Percentiles rank a stretch among this genome's conserved stretches.
Conservation (phyloP, 2,888 invertebrate genomes). For the Harpalus rubripes region DNA sequence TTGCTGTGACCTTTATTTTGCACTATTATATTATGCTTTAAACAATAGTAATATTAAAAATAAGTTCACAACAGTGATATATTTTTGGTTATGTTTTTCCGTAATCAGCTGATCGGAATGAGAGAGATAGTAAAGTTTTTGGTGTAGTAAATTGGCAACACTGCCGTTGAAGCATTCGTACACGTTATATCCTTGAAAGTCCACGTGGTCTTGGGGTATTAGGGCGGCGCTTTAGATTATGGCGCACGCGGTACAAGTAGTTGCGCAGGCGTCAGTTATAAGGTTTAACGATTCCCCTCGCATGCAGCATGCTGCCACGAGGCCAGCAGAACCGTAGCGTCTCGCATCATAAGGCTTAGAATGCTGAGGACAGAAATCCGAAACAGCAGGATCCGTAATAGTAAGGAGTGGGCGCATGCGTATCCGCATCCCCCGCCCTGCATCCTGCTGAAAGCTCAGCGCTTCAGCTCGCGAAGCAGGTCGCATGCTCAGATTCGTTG, state of each 20-base stretch:
- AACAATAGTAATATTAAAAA: too few species aligned
- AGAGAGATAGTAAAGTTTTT: too few species aligned
- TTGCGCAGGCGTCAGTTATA: not conserved
- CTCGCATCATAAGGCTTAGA: too few species aligned
- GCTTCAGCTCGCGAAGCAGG: not conserved
- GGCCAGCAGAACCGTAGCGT: not conserved
- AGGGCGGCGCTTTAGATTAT: not conserved
- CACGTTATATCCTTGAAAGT: not conserved
- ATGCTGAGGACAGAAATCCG: not conserved
- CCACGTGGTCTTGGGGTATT: not conserved
- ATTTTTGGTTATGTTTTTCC: too few species aligned
- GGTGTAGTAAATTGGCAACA: too few species aligned
- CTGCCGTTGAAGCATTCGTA: not conserved
- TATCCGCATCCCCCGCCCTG: not conserved
- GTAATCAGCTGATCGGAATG: too few species aligned
- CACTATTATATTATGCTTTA: too few species aligned
- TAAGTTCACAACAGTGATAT: too few species aligned
- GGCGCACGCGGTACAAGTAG: not conserved
- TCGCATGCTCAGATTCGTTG: conserved; percentile 23
- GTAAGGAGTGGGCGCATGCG: conserved; percentile 15
- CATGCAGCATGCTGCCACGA: not conserved
- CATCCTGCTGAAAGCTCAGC: conserved; percentile 10
- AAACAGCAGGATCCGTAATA: not conserved
- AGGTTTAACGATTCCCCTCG: conserved; percentile 1
- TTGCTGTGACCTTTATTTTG: too few species aligned